Percentiles rank a stretch among this genome's conserved stretches.
Evolutionary conservation across 2,113 vertebrate genomes (phyloP).

Genomic region (Neodontobutis hainanensis): DNA sequence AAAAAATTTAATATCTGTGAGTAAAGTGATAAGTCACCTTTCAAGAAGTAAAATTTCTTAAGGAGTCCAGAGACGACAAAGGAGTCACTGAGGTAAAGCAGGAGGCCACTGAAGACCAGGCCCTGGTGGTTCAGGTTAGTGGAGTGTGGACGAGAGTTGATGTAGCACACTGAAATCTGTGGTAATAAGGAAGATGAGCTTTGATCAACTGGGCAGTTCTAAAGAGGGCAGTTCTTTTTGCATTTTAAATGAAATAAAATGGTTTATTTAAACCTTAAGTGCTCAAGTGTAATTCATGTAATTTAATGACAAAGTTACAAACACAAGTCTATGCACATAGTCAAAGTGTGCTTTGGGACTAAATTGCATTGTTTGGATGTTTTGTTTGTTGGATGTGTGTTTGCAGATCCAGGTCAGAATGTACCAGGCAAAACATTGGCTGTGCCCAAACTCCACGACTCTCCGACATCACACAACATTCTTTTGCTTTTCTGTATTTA

Average conservation of each 20-base stretch:
- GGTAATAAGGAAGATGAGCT: background rate
- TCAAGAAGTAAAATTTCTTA: constrained; percentile 93
- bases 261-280: background rate
- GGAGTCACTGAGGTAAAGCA: constrained; percentile 97
- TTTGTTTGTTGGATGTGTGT: constrained; percentile 19
- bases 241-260: background rate
- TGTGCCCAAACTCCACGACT: no score
- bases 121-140: constrained; percentile 90
- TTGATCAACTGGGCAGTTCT: background rate
- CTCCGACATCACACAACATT: no score
- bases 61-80: constrained; percentile 93
- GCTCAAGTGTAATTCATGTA: no score
- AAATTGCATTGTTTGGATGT: constrained; percentile 18
- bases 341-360: constrained; percentile 2
- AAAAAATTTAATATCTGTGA: background rate
- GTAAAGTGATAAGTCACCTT: constrained; percentile 80
- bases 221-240: background rate
- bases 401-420: constrained; percentile 38
- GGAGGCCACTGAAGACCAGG: constrained; percentile 92
- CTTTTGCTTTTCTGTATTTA: no score
- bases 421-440: constrained; percentile 23
- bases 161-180: constrained; percentile 91
- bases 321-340: background rate
- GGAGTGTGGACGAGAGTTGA: constrained; percentile 95
- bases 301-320: no score